Percentiles rank a stretch among this genome's conserved stretches.
These are phyloP conservation scores for Embiotoca jacksoni DNA, from an alignment of 2,113 vertebrate genomes.

Conservation along the genomic window DNA sequence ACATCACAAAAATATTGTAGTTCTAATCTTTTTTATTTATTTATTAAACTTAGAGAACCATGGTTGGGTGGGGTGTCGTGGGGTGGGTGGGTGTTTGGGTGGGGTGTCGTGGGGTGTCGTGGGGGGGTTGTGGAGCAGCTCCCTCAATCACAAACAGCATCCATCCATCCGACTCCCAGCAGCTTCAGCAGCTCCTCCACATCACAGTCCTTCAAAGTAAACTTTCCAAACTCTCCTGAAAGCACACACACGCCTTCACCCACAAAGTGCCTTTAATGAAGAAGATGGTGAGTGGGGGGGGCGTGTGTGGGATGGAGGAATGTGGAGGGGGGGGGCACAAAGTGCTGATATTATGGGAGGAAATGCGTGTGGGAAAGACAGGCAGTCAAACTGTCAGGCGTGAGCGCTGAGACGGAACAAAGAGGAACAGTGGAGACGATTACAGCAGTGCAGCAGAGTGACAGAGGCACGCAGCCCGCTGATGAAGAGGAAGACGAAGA, in stretches of 20 bases:
- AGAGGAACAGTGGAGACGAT: slow-evolving; percentile 77
- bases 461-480: slow-evolving; percentile 54
- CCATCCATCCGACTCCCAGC: slow-evolving; percentile 69
- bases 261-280: slow-evolving; percentile 65
- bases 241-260: slow-evolving; percentile 38
- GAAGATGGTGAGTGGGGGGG: slow-evolving; percentile 27
- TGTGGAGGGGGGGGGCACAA: slow-evolving; percentile 31
- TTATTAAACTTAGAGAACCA: too few species aligned
- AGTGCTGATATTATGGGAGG: slow-evolving; percentile 74
- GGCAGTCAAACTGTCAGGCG: slow-evolving; percentile 78
- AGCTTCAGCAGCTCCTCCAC: slow-evolving; percentile 77
- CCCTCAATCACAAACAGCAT: slow-evolving; percentile 72
- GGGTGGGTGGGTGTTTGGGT: background rate
- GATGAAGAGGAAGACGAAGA: slow-evolving; percentile 58
- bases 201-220: slow-evolving; percentile 77
- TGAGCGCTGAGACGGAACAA: slow-evolving; percentile 77
- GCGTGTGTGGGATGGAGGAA: slow-evolving; percentile 7
- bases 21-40: too few species aligned
- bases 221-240: slow-evolving; percentile 77
- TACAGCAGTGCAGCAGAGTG: slow-evolving; percentile 65
- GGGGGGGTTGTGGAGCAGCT: slow-evolving; percentile 21
- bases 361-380: slow-evolving; percentile 71
- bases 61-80: slow-evolving; percentile 8
- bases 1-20: too few species aligned
- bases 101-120: too few species aligned